A percentile compares a stretch with the other conserved stretches of the same genome.
Conservation (phyloP, 2,888 invertebrate species). For the Pollenia angustigena region DNA sequence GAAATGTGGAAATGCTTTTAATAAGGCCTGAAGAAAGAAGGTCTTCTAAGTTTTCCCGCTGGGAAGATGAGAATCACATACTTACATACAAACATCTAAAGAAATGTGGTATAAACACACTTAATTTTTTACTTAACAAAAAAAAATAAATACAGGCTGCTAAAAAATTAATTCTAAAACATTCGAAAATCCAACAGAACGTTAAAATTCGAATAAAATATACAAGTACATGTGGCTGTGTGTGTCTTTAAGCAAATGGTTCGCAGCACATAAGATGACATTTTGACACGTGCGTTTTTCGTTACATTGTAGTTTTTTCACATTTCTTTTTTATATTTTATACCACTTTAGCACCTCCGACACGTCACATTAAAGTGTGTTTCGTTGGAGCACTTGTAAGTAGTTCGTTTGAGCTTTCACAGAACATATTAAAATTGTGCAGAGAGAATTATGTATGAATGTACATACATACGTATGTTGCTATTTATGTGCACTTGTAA, state of each 20-base stretch:
- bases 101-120: too few relatives aligned
- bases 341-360: slow-evolving; percentile 40
- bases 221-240: neutral
- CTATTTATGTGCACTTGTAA: too few relatives aligned
- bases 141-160: neutral
- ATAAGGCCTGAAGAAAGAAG: too few relatives aligned
- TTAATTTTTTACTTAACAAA: neutral
- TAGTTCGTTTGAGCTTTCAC: slow-evolving; percentile 14
- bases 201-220: slow-evolving; percentile 25
- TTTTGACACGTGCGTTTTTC: slow-evolving; percentile 63
- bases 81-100: too few relatives aligned
- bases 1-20: too few relatives aligned
- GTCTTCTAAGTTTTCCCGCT: too few relatives aligned
- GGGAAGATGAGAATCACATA: too few relatives aligned
- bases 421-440: slow-evolving; percentile 41
- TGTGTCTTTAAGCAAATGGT: slow-evolving; percentile 17
- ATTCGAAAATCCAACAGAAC: slow-evolving; percentile 25
- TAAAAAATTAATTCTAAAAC: slow-evolving; percentile 50
- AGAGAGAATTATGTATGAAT: slow-evolving; percentile 35
- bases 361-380: slow-evolving; percentile 38
- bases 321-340: slow-evolving; percentile 33
- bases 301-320: slow-evolving; percentile 16
- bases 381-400: slow-evolving; percentile 16
- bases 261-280: slow-evolving; percentile 55
- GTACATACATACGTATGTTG: too few relatives aligned